phyloP scores from a whole-genome alignment of 1,140 invertebrate species.

The Ceratoteleas bidentatus region DNA sequence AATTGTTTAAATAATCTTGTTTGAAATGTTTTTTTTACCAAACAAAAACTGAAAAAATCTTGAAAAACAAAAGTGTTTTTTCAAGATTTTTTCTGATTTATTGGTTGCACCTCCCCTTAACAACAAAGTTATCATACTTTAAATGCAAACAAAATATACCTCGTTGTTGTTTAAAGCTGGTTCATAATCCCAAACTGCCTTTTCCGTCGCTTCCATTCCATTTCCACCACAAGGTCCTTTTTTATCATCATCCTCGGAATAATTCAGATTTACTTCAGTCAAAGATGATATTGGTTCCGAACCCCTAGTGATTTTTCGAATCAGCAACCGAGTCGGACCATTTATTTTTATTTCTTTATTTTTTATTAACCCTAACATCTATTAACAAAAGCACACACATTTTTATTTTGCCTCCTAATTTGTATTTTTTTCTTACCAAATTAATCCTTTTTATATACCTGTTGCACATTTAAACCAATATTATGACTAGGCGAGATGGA shows the following conservation, averaged over 20 bases:
- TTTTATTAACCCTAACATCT: constrained; percentile 82
- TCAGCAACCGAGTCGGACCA: constrained; percentile 64
- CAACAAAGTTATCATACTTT: too few species aligned
- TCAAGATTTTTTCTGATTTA: too few species aligned
- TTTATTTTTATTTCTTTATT: constrained; percentile 73
- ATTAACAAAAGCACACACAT: not conserved
- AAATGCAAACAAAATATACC: not conserved
- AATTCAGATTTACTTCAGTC: constrained; percentile 47
- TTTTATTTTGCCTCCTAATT: not conserved
- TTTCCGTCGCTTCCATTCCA: constrained; percentile 22
- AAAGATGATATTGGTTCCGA: constrained; percentile 68
- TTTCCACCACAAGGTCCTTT: not conserved
- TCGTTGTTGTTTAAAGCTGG: constrained; percentile 19
- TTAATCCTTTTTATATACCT: constrained; percentile 67
- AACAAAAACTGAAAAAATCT: too few species aligned
- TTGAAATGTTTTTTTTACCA: too few species aligned
- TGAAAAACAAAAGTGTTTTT: too few species aligned
- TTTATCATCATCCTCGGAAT: not conserved
- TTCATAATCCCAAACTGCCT: constrained; percentile 22
- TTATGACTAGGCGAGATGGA: constrained; percentile 82
- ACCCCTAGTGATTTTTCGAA: constrained; percentile 73
- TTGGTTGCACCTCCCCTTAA: too few species aligned
- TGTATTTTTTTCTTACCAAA: constrained; percentile 6
- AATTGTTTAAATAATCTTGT: too few species aligned
- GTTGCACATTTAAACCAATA: constrained; percentile 83